Evolutionary conservation across 2,888 invertebrate genomes (phyloP).

Genomic region (Lasioglossum oenotherae): DNA sequence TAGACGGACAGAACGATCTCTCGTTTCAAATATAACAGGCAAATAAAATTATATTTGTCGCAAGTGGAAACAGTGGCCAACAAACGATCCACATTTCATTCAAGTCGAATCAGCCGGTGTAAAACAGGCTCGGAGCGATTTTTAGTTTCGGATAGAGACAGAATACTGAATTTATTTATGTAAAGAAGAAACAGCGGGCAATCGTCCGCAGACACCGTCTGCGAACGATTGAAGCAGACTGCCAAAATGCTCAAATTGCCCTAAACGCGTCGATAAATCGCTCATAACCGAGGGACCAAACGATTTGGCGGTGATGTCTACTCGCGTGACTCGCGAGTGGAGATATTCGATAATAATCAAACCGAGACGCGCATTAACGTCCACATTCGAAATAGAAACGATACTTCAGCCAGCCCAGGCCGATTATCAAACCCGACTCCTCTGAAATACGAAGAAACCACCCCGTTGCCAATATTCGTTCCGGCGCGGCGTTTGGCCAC

Average conservation of each 20-base stretch:
- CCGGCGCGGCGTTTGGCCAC: not conserved
- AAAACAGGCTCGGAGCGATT: not conserved
- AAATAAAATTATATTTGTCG: not conserved
- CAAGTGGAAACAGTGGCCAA: not conserved
- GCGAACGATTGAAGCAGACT: not conserved
- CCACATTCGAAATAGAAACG: not conserved
- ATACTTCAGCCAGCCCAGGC: not conserved
- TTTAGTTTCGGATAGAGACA: not conserved
- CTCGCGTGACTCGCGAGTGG: not conserved
- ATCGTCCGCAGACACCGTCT: not conserved
- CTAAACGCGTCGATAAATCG: not conserved
- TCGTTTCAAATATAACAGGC: too few species aligned
- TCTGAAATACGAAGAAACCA: not conserved
- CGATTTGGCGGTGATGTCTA: not conserved
- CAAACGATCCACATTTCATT: not conserved
- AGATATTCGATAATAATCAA: not conserved
- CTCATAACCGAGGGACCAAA: not conserved
- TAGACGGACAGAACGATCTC: not conserved
- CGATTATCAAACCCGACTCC: not conserved
- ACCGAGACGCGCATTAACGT: not conserved
- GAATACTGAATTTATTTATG: not conserved
- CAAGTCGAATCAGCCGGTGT: not conserved
- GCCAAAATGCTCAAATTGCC: not conserved
- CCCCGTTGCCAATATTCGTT: not conserved
- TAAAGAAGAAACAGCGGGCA: not conserved